Percentiles rank a stretch among this genome's conserved stretches.
These are phyloP conservation scores for Rafetus swinhoei DNA, from an alignment of 2,113 vertebrate species.

Conservation along the genomic window DNA sequence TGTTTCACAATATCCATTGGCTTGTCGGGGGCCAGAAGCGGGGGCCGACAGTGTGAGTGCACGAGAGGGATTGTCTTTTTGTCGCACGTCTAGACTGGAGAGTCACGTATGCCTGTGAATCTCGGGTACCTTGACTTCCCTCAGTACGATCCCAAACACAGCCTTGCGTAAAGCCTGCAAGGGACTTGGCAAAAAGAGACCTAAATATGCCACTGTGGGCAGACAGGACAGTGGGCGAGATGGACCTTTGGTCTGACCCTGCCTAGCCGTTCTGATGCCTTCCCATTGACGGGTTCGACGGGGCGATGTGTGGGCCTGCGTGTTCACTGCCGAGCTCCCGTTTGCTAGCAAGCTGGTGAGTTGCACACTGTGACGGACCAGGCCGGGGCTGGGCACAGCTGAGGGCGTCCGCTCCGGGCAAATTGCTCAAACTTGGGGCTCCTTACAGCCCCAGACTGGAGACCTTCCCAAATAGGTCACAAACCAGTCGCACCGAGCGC, in stretches of 20 bases:
- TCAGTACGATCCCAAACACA: not conserved
- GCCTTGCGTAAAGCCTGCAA: not conserved
- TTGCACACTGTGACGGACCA: not conserved
- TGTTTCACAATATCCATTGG: not conserved
- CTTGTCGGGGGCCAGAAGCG: not conserved
- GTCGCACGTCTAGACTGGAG: accelerated
- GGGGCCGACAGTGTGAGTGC: not conserved
- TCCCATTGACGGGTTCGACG: not conserved
- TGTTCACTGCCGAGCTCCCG: accelerated
- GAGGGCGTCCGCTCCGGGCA: too few relatives aligned
- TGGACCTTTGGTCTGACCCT: too few relatives aligned
- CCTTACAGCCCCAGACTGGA: too few relatives aligned
- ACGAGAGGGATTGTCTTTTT: not conserved
- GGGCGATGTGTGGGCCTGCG: not conserved
- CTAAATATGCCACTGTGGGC: not conserved
- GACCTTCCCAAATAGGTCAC: too few relatives aligned
- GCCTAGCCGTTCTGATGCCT: too few relatives aligned
- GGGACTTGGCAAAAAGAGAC: not conserved
- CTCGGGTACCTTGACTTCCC: accelerated
- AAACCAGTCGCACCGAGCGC: too few relatives aligned
- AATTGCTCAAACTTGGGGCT: too few relatives aligned
- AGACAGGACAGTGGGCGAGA: too few relatives aligned
- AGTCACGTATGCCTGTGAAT: not conserved
- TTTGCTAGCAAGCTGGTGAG: accelerated
- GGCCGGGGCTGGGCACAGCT: too few relatives aligned